phyloP scores from a whole-genome alignment of 2,797 vertebrate species.

The Gadopsis bispinosus region DNA sequence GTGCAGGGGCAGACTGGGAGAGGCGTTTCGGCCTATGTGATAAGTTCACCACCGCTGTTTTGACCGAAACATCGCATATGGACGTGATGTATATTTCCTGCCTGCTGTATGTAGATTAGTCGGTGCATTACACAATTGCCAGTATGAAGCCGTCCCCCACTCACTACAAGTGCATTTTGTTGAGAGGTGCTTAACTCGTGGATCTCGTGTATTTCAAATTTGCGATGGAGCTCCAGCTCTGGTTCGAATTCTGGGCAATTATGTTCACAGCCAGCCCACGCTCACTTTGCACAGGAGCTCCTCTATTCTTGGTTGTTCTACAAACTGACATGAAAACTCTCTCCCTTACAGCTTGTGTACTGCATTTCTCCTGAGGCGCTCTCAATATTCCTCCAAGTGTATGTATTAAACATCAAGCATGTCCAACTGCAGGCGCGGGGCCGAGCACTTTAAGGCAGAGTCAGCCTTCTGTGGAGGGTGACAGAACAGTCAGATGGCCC shows the following conservation, averaged over 20 bases:
- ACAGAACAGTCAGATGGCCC: conserved; percentile 79
- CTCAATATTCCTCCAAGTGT: conserved; percentile 63
- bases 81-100: conserved; percentile 28
- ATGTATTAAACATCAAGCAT: conserved; percentile 79
- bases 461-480: conserved; percentile 75
- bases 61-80: conserved; percentile 1
- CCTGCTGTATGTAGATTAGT: background rate
- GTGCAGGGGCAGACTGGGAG: conserved; percentile 20
- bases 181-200: conserved; percentile 55
- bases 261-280: conserved; percentile 55
- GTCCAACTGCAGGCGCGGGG: conserved; percentile 60
- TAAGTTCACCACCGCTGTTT: conserved; percentile 20
- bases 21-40: conserved; percentile 32
- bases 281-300: conserved; percentile 52
- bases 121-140: conserved; percentile 34
- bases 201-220: conserved; percentile 49
- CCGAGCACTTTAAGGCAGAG: conserved; percentile 72
- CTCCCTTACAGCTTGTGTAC: conserved; percentile 47
- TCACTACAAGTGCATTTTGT: conserved; percentile 38
- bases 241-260: conserved; percentile 59
- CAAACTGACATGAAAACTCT: conserved; percentile 55
- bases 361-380: conserved; percentile 58
- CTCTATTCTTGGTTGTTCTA: conserved; percentile 65
- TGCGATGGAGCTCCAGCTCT: conserved; percentile 34
- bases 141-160: conserved; percentile 29